These are phyloP conservation scores for Thalassarche chlororhynchos DNA, from an alignment of 2,113 vertebrate genomes.

Conservation along the genomic window DNA sequence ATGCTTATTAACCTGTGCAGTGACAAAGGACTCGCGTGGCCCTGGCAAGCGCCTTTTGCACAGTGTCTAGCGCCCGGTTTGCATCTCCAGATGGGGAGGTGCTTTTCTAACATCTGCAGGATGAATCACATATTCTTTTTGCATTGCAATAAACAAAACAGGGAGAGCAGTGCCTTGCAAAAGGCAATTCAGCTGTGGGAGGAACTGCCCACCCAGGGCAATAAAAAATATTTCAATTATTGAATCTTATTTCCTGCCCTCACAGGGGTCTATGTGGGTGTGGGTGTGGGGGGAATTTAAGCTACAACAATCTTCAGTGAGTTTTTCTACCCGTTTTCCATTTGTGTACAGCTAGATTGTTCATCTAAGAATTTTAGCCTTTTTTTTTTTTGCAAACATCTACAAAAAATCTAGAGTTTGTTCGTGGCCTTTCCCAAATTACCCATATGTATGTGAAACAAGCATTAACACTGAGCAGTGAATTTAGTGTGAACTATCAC, in stretches of 20 bases:
- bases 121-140: fast-evolving
- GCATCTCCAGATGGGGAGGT: background rate
- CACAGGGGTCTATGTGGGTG: background rate
- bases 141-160: fast-evolving
- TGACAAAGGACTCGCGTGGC: background rate
- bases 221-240: background rate
- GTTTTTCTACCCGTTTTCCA: background rate
- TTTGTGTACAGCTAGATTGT: background rate
- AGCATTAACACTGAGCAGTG: background rate
- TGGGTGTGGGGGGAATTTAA: background rate
- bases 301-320: background rate
- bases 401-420: background rate
- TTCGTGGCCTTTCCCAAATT: background rate
- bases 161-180: background rate
- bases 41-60: background rate
- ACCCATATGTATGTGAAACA: background rate
- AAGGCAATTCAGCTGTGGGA: background rate
- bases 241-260: background rate
- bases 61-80: fast-evolving
- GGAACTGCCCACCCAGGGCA: background rate
- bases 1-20: background rate
- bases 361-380: background rate
- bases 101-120: background rate
- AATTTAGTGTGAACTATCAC: background rate
- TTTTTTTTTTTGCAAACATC: background rate